These are phyloP conservation scores for Periophthalmus magnuspinnatus DNA, from an alignment of 2,797 vertebrate genomes.

Conservation along the genomic window DNA sequence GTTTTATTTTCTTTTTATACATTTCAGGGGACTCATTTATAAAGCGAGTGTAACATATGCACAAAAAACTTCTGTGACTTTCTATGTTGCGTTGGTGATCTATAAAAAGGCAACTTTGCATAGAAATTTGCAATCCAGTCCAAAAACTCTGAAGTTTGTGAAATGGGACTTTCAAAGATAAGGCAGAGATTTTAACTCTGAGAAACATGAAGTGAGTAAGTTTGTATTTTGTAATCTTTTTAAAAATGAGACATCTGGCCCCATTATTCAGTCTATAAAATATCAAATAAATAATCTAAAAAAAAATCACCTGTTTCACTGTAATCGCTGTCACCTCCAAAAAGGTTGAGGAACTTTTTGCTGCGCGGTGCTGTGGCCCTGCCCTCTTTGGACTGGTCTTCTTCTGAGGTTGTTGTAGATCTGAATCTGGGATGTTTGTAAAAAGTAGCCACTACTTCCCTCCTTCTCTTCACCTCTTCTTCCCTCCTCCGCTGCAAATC, in stretches of 20 bases:
- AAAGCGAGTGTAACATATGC: too few species aligned
- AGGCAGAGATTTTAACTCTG: too few species aligned
- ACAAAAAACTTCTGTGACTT: too few species aligned
- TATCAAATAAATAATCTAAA: not conserved
- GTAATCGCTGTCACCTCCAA: conserved; percentile 77
- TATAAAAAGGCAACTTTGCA: too few species aligned
- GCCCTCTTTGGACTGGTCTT: conserved; percentile 46
- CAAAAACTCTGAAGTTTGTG: too few species aligned
- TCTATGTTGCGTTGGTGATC: too few species aligned
- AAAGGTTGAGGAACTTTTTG: conserved; percentile 95
- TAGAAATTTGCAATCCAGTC: too few species aligned
- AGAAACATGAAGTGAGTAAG: too few species aligned
- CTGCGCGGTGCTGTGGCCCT: conserved; percentile 75
- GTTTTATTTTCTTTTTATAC: not conserved
- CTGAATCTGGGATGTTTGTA: conserved; percentile 80
- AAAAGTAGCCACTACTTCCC: conserved; percentile 69
- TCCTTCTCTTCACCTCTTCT: conserved; percentile 63
- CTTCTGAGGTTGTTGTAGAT: conserved; percentile 81
- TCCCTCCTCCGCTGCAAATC: conserved; percentile 70
- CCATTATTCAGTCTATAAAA: not conserved
- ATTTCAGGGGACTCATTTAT: not conserved
- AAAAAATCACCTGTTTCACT: conserved; percentile 84
- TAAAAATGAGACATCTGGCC: too few species aligned
- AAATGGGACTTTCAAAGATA: too few species aligned
- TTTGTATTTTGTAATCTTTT: too few species aligned